A percentile compares a stretch with the other conserved stretches of the same genome.
These are phyloP conservation scores for Mus pahari DNA, from an alignment of 2,113 vertebrate genomes.

Conservation along the genomic window DNA sequence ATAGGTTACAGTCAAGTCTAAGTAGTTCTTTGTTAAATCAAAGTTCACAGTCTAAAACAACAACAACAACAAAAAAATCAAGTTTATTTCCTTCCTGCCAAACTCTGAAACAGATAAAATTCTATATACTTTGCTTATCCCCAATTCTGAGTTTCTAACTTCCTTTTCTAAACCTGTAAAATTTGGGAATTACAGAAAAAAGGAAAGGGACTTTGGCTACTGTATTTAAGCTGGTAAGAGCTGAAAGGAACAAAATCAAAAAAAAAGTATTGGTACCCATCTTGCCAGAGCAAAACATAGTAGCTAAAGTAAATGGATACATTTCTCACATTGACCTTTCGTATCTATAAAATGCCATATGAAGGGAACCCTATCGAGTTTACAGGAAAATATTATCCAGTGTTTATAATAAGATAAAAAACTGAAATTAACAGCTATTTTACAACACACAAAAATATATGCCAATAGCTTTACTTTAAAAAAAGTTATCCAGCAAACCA, in stretches of 20 bases:
- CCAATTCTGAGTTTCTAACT: constrained; percentile 40
- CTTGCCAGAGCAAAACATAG: constrained; percentile 24
- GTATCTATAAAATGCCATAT: not conserved
- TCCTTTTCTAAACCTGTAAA: constrained; percentile 43
- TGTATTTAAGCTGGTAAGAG: not conserved
- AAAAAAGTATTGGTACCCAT: not conserved
- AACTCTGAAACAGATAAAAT: constrained; percentile 34
- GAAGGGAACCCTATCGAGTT: constrained; percentile 27
- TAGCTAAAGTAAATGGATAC: not conserved
- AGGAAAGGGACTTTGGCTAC: not conserved
- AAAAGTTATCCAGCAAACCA: constrained; percentile 49
- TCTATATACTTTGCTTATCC: constrained; percentile 25
- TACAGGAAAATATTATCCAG: constrained; percentile 14
- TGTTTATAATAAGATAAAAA: constrained; percentile 43
- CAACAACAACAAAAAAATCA: constrained; percentile 56
- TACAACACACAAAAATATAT: not conserved
- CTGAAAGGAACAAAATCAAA: constrained; percentile 10
- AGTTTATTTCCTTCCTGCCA: constrained; percentile 49
- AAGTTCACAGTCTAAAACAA: constrained; percentile 97
- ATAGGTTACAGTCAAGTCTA: constrained; percentile 98
- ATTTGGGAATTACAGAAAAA: constrained; percentile 20
- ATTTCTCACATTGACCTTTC: constrained; percentile 27
- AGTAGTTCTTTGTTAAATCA: constrained; percentile 99
- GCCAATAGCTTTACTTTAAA: not conserved
- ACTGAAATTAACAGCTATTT: constrained; percentile 52